Evolutionary conservation across 2,113 vertebrate species (phyloP).

Genomic region (Cynoglossus semilaevis): DNA sequence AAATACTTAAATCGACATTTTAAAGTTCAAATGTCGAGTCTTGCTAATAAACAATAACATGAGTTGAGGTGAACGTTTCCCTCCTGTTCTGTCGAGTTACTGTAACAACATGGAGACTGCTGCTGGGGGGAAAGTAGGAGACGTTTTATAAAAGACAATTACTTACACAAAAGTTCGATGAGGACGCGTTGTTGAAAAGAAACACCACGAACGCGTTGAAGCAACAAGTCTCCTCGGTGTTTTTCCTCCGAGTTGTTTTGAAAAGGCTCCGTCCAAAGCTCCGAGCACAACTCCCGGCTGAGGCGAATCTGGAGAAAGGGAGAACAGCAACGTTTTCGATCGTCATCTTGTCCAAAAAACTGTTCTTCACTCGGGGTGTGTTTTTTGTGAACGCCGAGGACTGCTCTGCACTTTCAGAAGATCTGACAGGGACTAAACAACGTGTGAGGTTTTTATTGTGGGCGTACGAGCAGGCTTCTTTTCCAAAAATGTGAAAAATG

Average conservation of each 20-base stretch:
- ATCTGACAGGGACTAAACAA: constrained; percentile 35
- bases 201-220: constrained; percentile 72
- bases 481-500: constrained; percentile 84
- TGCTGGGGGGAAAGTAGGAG: background rate
- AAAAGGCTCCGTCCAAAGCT: constrained; percentile 89
- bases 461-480: constrained; percentile 75
- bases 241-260: constrained; percentile 80
- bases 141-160: constrained; percentile 14
- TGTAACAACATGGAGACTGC: constrained; percentile 51
- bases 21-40: no score
- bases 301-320: constrained; percentile 81
- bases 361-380: constrained; percentile 26
- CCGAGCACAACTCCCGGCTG: constrained; percentile 85
- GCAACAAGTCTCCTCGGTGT: constrained; percentile 88
- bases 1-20: no score
- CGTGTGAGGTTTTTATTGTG: constrained; percentile 60
- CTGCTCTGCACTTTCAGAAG: constrained; percentile 28
- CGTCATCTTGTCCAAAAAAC: constrained; percentile 83
- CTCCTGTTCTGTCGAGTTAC: constrained; percentile 28
- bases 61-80: constrained; percentile 26
- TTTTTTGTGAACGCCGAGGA: constrained; percentile 34
- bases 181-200: constrained; percentile 23
- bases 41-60: constrained; percentile 9
- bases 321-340: constrained; percentile 80
- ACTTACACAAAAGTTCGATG: constrained; percentile 75